Percentiles rank a stretch among this genome's conserved stretches.
phyloP scores from a whole-genome alignment of 2,797 vertebrate genomes.

The Megaceryle alcyon region DNA sequence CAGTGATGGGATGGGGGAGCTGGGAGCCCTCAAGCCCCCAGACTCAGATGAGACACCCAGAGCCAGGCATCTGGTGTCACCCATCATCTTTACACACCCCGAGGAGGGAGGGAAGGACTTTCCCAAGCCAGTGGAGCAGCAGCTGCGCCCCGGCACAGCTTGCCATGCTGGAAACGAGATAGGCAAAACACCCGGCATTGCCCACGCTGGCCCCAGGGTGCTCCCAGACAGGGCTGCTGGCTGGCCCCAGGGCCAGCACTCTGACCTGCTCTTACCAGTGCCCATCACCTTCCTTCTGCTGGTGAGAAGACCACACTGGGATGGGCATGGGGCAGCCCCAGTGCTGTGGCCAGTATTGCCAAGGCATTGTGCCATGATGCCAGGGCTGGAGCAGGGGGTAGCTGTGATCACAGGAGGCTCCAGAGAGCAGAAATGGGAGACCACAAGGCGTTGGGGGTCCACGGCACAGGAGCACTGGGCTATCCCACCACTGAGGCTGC shows the following conservation, averaged over 20 bases:
- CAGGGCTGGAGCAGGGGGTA: neutral
- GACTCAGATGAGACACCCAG: neutral
- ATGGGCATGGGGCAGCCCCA: neutral
- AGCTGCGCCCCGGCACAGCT: accelerated
- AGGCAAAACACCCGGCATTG: neutral
- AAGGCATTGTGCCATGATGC: neutral
- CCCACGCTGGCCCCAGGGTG: neutral
- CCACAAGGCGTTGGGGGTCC: accelerated
- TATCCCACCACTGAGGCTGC: accelerated
- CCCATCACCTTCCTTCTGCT: neutral
- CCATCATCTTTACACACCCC: accelerated
- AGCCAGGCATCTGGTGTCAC: neutral
- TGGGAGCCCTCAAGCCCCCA: neutral
- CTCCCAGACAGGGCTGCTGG: neutral
- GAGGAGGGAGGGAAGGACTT: neutral
- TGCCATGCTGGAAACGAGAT: neutral
- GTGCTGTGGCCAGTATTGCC: accelerated
- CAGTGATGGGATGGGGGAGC: neutral
- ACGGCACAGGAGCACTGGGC: neutral
- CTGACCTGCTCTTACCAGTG: neutral
- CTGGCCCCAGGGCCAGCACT: neutral
- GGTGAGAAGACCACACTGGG: accelerated
- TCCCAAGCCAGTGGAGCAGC: neutral
- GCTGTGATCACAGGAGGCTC: neutral
- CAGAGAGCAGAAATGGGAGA: neutral